phyloP scores from a whole-genome alignment of 2,797 vertebrate genomes.

The Spea hammondii region DNA sequence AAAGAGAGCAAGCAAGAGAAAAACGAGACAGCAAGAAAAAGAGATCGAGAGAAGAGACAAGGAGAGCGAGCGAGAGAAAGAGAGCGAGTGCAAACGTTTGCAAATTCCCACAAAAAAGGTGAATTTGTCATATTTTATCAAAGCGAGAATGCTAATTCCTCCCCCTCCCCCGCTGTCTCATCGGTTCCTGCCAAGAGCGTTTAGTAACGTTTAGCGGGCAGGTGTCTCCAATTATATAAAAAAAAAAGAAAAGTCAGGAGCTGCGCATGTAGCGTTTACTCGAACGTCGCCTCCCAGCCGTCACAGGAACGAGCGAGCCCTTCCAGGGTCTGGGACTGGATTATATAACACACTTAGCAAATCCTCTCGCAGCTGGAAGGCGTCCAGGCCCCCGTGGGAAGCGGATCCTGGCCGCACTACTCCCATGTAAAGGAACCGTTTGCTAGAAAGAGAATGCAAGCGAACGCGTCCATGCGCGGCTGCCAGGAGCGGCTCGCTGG shows the following conservation, averaged over 20 bases:
- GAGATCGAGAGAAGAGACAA: too few relatives aligned
- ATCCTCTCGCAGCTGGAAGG: neutral
- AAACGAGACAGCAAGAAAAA: neutral
- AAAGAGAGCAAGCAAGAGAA: neutral
- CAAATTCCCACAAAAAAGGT: too few relatives aligned
- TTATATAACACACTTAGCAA: conserved; percentile 13
- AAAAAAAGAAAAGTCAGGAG: neutral
- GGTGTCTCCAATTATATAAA: neutral
- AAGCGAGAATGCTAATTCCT: too few relatives aligned
- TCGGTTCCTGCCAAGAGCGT: neutral
- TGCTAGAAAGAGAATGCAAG: too few relatives aligned
- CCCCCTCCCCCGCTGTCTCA: neutral
- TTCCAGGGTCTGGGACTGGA: conserved; percentile 28
- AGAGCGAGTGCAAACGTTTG: too few relatives aligned
- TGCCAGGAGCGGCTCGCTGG: too few relatives aligned
- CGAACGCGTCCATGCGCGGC: too few relatives aligned
- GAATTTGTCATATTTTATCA: too few relatives aligned
- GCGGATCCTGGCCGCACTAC: neutral
- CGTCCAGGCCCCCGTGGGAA: conserved; percentile 13
- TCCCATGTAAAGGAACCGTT: too few relatives aligned
- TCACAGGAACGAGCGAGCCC: neutral
- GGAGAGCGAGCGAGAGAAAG: neutral
- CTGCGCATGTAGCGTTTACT: neutral
- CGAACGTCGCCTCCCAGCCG: neutral
- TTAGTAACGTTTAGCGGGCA: neutral